phyloP scores from a whole-genome alignment of 2,888 invertebrate species.

The Mythimna loreyi region DNA sequence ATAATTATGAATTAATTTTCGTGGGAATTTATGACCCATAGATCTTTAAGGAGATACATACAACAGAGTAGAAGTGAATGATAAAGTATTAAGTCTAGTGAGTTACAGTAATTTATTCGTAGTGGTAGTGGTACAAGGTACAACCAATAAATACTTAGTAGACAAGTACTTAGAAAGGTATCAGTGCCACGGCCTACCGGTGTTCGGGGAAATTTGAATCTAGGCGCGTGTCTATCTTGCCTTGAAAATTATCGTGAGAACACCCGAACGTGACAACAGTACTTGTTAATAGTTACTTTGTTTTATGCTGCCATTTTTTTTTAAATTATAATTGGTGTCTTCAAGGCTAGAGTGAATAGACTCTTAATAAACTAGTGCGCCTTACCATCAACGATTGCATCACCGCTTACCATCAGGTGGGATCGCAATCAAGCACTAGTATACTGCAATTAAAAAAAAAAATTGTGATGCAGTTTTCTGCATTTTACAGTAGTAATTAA shows the following conservation, averaged over 20 bases:
- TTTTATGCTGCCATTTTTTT: too few species aligned
- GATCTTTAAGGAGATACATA: background rate
- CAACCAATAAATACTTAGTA: background rate
- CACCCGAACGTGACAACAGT: constrained; percentile 27
- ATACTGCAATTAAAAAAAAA: constrained; percentile 26
- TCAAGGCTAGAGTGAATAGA: too few species aligned
- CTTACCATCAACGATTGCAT: too few species aligned
- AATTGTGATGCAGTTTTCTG: background rate
- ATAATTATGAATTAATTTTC: background rate
- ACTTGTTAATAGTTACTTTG: constrained; percentile 3
- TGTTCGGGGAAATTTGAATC: constrained; percentile 59
- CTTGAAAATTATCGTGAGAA: constrained; percentile 53
- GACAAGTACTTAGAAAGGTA: constrained; percentile 59
- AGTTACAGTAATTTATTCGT: background rate
- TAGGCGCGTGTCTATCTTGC: constrained; percentile 45
- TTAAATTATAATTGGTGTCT: too few species aligned
- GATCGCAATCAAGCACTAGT: too few species aligned
- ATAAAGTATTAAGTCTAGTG: background rate
- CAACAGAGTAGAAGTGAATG: background rate
- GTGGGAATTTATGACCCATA: background rate
- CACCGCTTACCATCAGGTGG: too few species aligned
- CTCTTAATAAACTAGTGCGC: too few species aligned
- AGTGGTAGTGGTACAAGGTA: too few species aligned
- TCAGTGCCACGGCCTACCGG: constrained; percentile 73
- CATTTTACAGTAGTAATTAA: too few species aligned